Evolutionary conservation across 2,113 vertebrate species (phyloP).

Genomic region (Chaenocephalus aceratus): DNA sequence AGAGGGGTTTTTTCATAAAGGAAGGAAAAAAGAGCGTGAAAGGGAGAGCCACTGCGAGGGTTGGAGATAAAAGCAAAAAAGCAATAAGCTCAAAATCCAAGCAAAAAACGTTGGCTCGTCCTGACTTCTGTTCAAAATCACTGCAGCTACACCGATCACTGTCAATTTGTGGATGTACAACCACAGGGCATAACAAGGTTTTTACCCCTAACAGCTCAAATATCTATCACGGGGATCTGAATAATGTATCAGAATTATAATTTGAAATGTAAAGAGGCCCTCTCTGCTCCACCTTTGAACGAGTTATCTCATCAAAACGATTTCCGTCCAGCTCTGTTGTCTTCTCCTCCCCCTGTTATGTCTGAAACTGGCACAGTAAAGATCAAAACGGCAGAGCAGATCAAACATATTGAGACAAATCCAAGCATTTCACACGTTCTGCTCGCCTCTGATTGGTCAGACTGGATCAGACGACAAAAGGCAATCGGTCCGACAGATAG

Average conservation of each 20-base stretch:
- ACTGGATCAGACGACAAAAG: slow-evolving; percentile 19
- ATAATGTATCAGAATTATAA: slow-evolving; percentile 4
- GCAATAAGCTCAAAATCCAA: slow-evolving; percentile 33
- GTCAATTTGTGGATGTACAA: slow-evolving; percentile 22
- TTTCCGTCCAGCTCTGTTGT: slow-evolving; percentile 6
- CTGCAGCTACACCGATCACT: background rate
- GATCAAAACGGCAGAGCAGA: slow-evolving; percentile 48
- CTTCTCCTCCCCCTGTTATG: slow-evolving; percentile 6
- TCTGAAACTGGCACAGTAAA: slow-evolving; percentile 31
- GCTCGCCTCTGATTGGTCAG: slow-evolving; percentile 44
- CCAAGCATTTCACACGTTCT: slow-evolving; percentile 35
- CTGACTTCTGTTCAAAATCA: slow-evolving; percentile 34
- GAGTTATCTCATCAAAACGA: background rate
- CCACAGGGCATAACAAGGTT: slow-evolving; percentile 7
- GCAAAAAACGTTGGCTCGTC: slow-evolving; percentile 19
- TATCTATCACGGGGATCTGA: slow-evolving; percentile 10
- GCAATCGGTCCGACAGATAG: slow-evolving; percentile 49
- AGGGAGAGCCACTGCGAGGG: slow-evolving; percentile 17
- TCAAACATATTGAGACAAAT: slow-evolving; percentile 52
- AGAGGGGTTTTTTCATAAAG: slow-evolving; percentile 35
- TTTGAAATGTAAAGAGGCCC: slow-evolving; percentile 14
- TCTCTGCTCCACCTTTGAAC: background rate
- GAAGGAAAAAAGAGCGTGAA: slow-evolving; percentile 16
- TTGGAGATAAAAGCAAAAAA: slow-evolving; percentile 37
- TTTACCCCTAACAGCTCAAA: background rate